Conservation (phyloP, 2,113 vertebrate species). For the Orcinus orca region DNA sequence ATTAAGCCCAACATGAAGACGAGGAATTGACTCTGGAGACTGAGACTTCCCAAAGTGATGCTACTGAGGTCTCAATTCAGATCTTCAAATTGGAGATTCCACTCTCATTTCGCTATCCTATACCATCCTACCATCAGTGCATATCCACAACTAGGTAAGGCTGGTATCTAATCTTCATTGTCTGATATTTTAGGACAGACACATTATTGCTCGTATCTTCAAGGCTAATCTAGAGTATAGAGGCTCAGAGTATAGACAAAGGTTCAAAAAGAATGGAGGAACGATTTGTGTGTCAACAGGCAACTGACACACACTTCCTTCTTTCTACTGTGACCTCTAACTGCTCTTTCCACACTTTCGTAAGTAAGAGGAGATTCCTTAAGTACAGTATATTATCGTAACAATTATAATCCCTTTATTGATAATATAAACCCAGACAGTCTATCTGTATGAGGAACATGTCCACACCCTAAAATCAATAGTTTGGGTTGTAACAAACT, state of each 20-base stretch:
- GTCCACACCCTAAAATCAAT: neutral
- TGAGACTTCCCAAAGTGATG: neutral
- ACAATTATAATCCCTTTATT: neutral
- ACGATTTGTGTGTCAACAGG: neutral
- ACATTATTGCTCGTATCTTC: neutral
- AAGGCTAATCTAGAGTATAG: neutral
- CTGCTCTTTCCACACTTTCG: neutral
- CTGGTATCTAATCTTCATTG: neutral
- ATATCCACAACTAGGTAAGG: neutral
- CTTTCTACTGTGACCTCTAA: neutral
- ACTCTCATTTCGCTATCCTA: neutral
- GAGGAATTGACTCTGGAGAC: neutral
- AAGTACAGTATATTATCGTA: neutral
- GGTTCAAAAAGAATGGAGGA: neutral
- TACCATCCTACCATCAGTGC: neutral
- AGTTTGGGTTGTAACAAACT: neutral
- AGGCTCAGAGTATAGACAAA: neutral
- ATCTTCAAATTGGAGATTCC: neutral
- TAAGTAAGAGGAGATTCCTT: neutral
- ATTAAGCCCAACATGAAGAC: neutral
- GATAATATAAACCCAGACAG: neutral
- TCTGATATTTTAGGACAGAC: neutral
- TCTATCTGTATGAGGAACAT: neutral
- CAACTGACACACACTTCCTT: neutral
- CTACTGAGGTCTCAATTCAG: neutral